These are phyloP conservation scores for Ophion ventricosus DNA, from an alignment of 2,888 invertebrate species.

Conservation along the genomic window DNA sequence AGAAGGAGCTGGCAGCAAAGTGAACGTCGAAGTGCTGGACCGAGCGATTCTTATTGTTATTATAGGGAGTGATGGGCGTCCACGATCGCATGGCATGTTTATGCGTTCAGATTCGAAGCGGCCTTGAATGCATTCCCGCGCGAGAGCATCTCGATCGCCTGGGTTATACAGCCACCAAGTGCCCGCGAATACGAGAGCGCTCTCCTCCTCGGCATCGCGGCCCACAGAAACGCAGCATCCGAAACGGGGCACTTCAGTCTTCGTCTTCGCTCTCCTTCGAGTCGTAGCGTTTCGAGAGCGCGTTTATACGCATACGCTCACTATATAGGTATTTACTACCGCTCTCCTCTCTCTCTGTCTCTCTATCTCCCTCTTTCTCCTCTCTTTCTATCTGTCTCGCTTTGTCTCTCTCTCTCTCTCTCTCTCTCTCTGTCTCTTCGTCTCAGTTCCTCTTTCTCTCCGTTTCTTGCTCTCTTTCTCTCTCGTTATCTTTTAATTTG, in stretches of 20 bases:
- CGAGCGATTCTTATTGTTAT: conserved; percentile 82
- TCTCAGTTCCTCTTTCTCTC: too few species aligned
- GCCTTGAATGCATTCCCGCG: conserved; percentile 79
- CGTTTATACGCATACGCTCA: conserved; percentile 24
- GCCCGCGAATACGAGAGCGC: conserved; percentile 30
- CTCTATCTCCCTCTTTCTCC: background rate
- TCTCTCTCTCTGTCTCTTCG: too few species aligned
- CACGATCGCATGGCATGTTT: conserved; percentile 81
- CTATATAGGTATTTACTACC: conserved; percentile 39
- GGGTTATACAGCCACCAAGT: conserved; percentile 32
- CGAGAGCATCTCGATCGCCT: conserved; percentile 70
- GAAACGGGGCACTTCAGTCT: conserved; percentile 65
- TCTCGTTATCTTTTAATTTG: too few species aligned
- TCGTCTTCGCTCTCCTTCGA: conserved; percentile 34
- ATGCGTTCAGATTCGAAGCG: conserved; percentile 82
- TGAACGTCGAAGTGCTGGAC: conserved; percentile 69
- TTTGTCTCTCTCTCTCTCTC: background rate
- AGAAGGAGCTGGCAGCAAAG: conserved; percentile 65
- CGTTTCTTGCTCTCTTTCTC: conserved; percentile 37
- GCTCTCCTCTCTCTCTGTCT: conserved; percentile 19
- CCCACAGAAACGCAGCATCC: conserved; percentile 56
- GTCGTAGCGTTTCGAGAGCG: conserved; percentile 27
- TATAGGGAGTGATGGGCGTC: conserved; percentile 82
- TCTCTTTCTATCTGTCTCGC: background rate
- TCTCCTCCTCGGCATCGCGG: conserved; percentile 41